These are phyloP conservation scores for Macquaria ambigua DNA, from an alignment of 2,113 vertebrate genomes.

Conservation along the genomic window DNA sequence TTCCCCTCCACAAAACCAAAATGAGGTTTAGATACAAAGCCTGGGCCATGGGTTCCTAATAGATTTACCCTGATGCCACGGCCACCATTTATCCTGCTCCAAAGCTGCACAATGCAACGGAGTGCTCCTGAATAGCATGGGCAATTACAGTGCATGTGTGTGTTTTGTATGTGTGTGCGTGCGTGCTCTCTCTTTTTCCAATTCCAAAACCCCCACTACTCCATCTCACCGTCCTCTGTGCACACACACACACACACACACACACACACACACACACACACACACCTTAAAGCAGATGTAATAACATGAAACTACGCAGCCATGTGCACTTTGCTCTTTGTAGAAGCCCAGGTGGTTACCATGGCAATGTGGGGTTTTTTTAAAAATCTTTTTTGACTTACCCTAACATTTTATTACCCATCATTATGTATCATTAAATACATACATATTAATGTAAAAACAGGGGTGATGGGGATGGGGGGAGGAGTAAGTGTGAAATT, in stretches of 20 bases:
- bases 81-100: constrained; percentile 97
- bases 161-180: constrained; percentile 5
- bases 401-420: constrained; percentile 92
- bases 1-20: constrained; percentile 86
- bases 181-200: constrained; percentile 50
- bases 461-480: constrained; percentile 72
- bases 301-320: constrained; percentile 91
- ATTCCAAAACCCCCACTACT: constrained; percentile 71
- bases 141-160: constrained; percentile 94
- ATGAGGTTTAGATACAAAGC: constrained; percentile 88
- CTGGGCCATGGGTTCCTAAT: constrained; percentile 93
- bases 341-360: constrained; percentile 91
- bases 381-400: constrained; percentile 88
- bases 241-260: constrained; percentile 71
- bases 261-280: constrained; percentile 48
- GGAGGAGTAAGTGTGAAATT: constrained; percentile 69
- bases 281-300: constrained; percentile 92
- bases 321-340: constrained; percentile 90
- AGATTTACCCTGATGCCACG: constrained; percentile 95
- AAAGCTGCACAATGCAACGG: constrained; percentile 93
- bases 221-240: constrained; percentile 55
- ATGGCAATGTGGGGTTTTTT: constrained; percentile 89
- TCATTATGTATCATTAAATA: constrained; percentile 99
- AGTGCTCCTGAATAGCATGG: constrained; percentile 93
- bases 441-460: constrained; percentile 95